These are phyloP conservation scores for Rhyzopertha dominica DNA, from an alignment of 1,140 invertebrate genomes.

Conservation along the genomic window DNA sequence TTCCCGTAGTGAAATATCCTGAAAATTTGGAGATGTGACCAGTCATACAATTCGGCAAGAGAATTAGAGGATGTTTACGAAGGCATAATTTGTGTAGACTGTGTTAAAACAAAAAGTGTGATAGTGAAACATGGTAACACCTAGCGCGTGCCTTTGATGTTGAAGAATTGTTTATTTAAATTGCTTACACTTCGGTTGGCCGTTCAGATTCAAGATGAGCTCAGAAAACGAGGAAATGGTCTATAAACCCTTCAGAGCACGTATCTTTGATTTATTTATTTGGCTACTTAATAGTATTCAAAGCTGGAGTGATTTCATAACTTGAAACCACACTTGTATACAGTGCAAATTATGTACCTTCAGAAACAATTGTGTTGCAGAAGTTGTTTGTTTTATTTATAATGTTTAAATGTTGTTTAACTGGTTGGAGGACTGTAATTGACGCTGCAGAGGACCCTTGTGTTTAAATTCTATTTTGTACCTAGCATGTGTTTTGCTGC, in stretches of 20 bases:
- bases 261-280: conserved; percentile 36
- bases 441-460: not conserved
- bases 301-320: conserved; percentile 30
- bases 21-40: conserved; percentile 27
- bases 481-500: too few relatives aligned
- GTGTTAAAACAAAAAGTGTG: conserved; percentile 16
- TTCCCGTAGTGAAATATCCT: conserved; percentile 31
- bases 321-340: not conserved
- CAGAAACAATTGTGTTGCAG: too few relatives aligned
- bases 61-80: conserved; percentile 2
- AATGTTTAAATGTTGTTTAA: conserved; percentile 1
- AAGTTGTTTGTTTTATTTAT: not conserved
- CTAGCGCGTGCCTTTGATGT: conserved; percentile 13
- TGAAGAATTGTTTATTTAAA: conserved; percentile 31
- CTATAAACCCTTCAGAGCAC: conserved; percentile 40
- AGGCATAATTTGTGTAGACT: conserved; percentile 3
- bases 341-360: too few relatives aligned
- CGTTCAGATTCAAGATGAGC: conserved; percentile 35
- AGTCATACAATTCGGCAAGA: conserved; percentile 9
- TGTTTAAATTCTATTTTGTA: not conserved
- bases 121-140: conserved; percentile 5
- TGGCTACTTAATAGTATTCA: conserved; percentile 21
- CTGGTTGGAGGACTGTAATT: not conserved
- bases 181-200: conserved; percentile 24
- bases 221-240: conserved; percentile 26